Conservation (phyloP, 2,888 invertebrate species). For the Luffia ferchaultella region DNA sequence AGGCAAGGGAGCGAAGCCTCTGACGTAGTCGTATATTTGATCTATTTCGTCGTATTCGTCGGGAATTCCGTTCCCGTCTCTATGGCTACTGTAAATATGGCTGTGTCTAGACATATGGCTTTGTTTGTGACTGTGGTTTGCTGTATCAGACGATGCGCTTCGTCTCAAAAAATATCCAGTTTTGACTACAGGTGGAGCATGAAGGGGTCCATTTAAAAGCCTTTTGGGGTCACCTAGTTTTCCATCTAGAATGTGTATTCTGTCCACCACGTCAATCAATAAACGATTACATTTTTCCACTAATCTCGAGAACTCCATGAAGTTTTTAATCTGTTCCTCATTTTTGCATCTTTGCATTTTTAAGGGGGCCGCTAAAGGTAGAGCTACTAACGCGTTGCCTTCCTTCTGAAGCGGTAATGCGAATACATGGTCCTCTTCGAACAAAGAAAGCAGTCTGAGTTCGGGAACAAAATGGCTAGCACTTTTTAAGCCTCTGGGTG, state of each 20-base stretch:
- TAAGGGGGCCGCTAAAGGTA: slow-evolving; percentile 86
- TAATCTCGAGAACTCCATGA: slow-evolving; percentile 79
- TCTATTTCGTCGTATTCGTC: slow-evolving; percentile 96
- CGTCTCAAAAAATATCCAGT: slow-evolving; percentile 77
- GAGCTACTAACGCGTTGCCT: slow-evolving; percentile 77
- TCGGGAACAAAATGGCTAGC: slow-evolving; percentile 86
- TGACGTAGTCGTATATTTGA: slow-evolving; percentile 95
- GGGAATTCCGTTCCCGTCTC: slow-evolving; percentile 72
- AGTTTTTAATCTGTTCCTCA: slow-evolving; percentile 79
- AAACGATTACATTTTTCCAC: slow-evolving; percentile 80
- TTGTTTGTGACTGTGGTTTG: slow-evolving; percentile 61
- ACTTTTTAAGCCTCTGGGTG: slow-evolving; percentile 84
- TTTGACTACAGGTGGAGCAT: slow-evolving; percentile 56
- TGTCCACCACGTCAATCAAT: slow-evolving; percentile 79
- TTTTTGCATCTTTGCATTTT: slow-evolving; percentile 85
- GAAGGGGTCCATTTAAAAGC: slow-evolving; percentile 45
- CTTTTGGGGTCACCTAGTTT: slow-evolving; percentile 75
- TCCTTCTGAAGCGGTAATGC: slow-evolving; percentile 85
- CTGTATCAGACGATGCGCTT: slow-evolving; percentile 81
- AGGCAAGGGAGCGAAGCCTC: slow-evolving; percentile 91
- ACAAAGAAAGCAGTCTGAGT: slow-evolving; percentile 81
- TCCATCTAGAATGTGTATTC: slow-evolving; percentile 82
- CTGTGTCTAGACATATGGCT: slow-evolving; percentile 51
- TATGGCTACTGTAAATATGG: slow-evolving; percentile 62
- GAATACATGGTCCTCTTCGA: slow-evolving; percentile 87